These are phyloP conservation scores for Aplidium turbinatum DNA, from an alignment of 23 tunicate genomes.

Conservation along the genomic window DNA sequence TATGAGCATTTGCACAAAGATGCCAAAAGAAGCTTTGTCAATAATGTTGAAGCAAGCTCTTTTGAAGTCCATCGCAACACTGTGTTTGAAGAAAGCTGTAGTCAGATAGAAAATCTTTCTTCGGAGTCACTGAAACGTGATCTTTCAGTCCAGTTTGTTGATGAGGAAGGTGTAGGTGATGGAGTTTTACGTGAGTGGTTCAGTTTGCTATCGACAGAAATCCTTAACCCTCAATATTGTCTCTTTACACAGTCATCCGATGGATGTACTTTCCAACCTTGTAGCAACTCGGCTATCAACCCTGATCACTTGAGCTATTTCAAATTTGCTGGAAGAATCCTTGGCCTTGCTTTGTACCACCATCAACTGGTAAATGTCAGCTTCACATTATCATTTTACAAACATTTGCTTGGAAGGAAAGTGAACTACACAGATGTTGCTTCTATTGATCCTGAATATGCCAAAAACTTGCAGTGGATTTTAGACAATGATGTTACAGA, in stretches of 20 bases:
- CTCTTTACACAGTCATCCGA: conserved; percentile 84
- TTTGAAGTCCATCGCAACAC: conserved; percentile 51
- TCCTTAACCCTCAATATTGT: conserved; percentile 86
- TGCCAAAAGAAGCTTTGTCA: background rate
- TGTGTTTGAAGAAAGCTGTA: conserved; percentile 85
- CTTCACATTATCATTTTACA: conserved; percentile 86
- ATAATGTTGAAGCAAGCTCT: background rate
- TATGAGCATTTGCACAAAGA: conserved; percentile 49
- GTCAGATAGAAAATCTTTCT: conserved; percentile 33
- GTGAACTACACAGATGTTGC: conserved; percentile 82
- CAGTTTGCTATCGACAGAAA: conserved; percentile 76
- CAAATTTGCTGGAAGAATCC: conserved; percentile 83
- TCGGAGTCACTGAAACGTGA: conserved; percentile 25
- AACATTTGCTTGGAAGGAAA: conserved; percentile 78
- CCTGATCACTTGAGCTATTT: conserved; percentile 91
- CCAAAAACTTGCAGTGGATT: conserved; percentile 94
- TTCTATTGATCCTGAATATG: conserved; percentile 91
- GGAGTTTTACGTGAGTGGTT: conserved; percentile 96
- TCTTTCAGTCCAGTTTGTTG: conserved; percentile 60
- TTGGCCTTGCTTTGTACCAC: conserved; percentile 83
- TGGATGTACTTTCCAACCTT: conserved; percentile 94
- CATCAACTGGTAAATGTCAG: conserved; percentile 72
- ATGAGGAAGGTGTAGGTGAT: conserved; percentile 93
- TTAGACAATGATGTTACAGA: conserved; percentile 92
- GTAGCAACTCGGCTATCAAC: conserved; percentile 72